Base-by-base conservation (phyloP, 2,888 invertebrate genomes). In the Spodoptera exigua region DNA sequence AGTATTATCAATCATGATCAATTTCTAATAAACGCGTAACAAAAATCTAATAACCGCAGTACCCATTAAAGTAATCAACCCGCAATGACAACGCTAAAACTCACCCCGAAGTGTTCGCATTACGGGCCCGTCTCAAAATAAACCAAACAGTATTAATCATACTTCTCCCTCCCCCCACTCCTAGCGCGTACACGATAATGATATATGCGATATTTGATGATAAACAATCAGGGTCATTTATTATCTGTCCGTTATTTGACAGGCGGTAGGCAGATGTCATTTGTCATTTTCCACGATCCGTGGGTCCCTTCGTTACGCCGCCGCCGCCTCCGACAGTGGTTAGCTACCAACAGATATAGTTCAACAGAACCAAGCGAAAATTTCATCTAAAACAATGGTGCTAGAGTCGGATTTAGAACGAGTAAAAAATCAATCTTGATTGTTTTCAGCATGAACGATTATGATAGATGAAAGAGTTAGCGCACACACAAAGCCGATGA, bases 251-350 rank as follows among this genome's bases (percentile, higher is more conserved):
- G 95, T 94, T 95, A 95, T 95, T 95, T 95, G 95, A 95, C 95
- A 95, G 95, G 95, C 95, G 95, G 93, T 93, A 94, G 95, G 95
- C 95, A 95, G 95, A 95, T 95, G 95, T 95, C 95, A 95, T 95
- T 95, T 95, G 95, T 95, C 95, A 95, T 95, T 93, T 93, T 93
- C 89, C 90, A 93, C 90, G 92, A 92, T 91, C 95, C 94, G 89
- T 88, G 86, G 91, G 93, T 92, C 94, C 93, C 93, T 94, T 92
- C 92, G 92, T 93, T 93, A 93, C 93, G 92, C 89, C 86, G 93
- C 94, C 92, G 92, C 89, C 86, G 93, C 94, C 93, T 93, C 93
- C 87, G 89, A 90, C 91, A 67, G 60, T 76, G 77, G 79, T 90
- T 93, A 91, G 89, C 91, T 90, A 88, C 91, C 87, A 89, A 89